Percentiles rank a stretch among this genome's conserved stretches.
Conservation (phyloP, 2,797 vertebrate species). For the Naso thynnoides region DNA sequence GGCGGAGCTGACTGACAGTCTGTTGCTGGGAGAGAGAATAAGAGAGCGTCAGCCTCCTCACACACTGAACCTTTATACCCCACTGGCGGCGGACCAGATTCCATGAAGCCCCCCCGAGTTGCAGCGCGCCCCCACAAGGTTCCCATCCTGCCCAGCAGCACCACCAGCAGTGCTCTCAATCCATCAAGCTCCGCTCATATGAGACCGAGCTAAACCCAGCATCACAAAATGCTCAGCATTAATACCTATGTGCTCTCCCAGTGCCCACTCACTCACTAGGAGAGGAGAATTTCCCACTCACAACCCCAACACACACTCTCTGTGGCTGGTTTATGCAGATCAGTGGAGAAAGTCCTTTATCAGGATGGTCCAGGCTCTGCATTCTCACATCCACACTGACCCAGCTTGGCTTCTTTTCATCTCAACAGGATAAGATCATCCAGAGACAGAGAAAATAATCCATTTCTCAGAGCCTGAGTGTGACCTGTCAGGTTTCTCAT, state of each 20-base stretch:
- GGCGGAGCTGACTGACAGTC: conserved; percentile 52
- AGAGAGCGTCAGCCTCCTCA: conserved; percentile 43
- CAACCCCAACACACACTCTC: conserved; percentile 20
- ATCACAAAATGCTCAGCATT: conserved; percentile 43
- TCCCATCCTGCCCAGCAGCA: conserved; percentile 65
- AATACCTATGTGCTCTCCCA: conserved; percentile 44
- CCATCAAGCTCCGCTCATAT: conserved; percentile 36
- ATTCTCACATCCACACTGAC: conserved; percentile 46
- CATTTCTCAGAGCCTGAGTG: conserved; percentile 65
- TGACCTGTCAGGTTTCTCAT: conserved; percentile 67
- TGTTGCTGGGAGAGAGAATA: conserved; percentile 61
- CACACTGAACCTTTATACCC: conserved; percentile 76
- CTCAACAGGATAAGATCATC: conserved; percentile 74
- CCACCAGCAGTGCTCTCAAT: conserved; percentile 53
- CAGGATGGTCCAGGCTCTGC: conserved; percentile 4
- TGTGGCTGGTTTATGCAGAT: conserved; percentile 45
- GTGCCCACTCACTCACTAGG: conserved; percentile 41
- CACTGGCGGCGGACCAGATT: conserved; percentile 66
- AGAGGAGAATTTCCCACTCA: conserved; percentile 31
- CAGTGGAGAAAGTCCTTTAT: conserved; percentile 30
- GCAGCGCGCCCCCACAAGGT: conserved; percentile 48
- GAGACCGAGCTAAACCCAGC: conserved; percentile 22
- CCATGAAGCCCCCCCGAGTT: conserved; percentile 41
- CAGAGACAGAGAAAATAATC: conserved; percentile 70
- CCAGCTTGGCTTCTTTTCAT: conserved; percentile 65